A percentile compares a stretch with the other conserved stretches of the same genome.
Evolutionary conservation across 2,888 invertebrate genomes (phyloP).

Genomic region (Endomychus coccineus): DNA sequence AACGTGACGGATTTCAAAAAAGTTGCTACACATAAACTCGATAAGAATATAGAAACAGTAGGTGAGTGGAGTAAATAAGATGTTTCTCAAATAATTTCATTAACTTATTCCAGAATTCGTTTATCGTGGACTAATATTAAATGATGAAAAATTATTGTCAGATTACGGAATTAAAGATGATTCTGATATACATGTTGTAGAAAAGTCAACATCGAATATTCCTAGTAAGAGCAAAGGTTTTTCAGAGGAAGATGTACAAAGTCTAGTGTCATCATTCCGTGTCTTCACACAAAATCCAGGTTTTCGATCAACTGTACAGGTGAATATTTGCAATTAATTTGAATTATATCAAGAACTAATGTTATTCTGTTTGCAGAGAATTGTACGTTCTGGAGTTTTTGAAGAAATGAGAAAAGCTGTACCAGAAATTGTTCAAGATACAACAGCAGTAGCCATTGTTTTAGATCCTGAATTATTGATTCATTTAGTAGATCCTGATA

Average conservation of each 20-base stretch:
- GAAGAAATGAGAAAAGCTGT: slow-evolving; percentile 2
- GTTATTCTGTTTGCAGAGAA: slow-evolving; percentile 2
- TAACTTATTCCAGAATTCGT: slow-evolving; percentile 51
- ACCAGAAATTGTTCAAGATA: slow-evolving; percentile 63
- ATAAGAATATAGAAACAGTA: slow-evolving; percentile 11
- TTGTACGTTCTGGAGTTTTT: background rate
- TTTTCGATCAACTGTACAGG: slow-evolving; percentile 42
- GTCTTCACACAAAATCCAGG: slow-evolving; percentile 54
- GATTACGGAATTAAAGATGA: slow-evolving; percentile 56
- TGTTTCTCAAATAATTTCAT: slow-evolving; percentile 2
- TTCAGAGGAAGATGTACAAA: slow-evolving; percentile 54
- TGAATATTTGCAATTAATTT: slow-evolving; percentile 6
- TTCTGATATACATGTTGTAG: slow-evolving; percentile 51
- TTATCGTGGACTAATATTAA: slow-evolving; percentile 64
- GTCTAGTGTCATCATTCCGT: slow-evolving; percentile 55
- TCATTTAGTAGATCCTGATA: slow-evolving; percentile 60
- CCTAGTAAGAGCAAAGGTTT: slow-evolving; percentile 40
- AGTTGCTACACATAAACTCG: slow-evolving; percentile 32
- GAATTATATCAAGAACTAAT: background rate
- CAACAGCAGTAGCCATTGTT: slow-evolving; percentile 65
- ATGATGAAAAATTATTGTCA: slow-evolving; percentile 52
- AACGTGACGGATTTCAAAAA: slow-evolving; percentile 54
- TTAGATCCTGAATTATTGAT: slow-evolving; percentile 70
- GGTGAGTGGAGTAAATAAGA: slow-evolving; percentile 6
- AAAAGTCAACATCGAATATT: slow-evolving; percentile 41